phyloP scores from a whole-genome alignment of 35 echinoderm and acorn worm genomes.

The Lytechinus pictus region DNA sequence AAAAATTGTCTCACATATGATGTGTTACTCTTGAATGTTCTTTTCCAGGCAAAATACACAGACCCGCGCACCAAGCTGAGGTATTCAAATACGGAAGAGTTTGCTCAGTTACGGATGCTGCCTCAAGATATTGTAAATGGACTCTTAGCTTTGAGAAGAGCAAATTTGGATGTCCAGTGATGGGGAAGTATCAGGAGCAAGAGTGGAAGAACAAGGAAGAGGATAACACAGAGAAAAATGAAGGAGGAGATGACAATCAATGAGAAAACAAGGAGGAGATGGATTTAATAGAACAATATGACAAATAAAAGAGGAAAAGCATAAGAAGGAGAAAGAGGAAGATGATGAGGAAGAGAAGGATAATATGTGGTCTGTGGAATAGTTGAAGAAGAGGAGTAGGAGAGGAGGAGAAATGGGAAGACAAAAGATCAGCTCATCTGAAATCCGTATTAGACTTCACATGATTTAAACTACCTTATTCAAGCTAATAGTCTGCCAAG shows the following conservation, averaged over 20 bases:
- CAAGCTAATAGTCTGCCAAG: no score
- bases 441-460: no score
- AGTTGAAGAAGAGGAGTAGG: not conserved
- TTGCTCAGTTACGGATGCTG: constrained; percentile 76
- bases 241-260: no score
- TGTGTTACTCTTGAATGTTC: constrained; percentile 33
- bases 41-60: constrained; percentile 90
- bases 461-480: no score
- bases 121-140: constrained; percentile 91
- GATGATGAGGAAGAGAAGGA: no score
- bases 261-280: no score
- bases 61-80: constrained; percentile 92
- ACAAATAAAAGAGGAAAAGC: no score
- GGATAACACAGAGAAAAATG: no score
- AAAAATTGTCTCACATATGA: not conserved
- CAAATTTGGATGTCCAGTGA: constrained; percentile 85
- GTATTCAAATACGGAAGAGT: constrained; percentile 87
- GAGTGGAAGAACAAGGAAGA: not conserved
- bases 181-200: not conserved
- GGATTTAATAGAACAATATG: no score
- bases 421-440: no score
- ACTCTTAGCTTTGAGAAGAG: constrained; percentile 83
- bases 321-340: no score
- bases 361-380: not conserved
- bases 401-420: not conserved